Evolutionary conservation across 1,140 invertebrate genomes (phyloP).

Genomic region (Colletes gigas): DNA sequence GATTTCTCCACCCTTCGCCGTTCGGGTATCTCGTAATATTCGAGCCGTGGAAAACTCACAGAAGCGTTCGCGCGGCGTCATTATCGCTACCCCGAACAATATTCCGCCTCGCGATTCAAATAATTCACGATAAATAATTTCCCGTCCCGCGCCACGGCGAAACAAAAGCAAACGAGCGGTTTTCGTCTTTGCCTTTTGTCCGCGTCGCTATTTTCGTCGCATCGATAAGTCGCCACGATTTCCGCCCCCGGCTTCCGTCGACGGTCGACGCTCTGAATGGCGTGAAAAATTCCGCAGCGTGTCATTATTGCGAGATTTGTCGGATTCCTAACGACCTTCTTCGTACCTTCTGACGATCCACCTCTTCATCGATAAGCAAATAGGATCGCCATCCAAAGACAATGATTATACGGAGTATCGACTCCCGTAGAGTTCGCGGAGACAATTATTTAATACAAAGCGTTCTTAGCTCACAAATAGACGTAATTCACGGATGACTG

Average conservation of each 20-base stretch:
- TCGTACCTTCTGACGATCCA: neutral
- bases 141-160: neutral
- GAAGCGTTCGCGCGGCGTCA: neutral
- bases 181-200: slow-evolving; percentile 18
- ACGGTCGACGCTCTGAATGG: neutral
- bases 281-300: slow-evolving; percentile 33
- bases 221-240: slow-evolving; percentile 44
- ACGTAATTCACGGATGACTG: too few relatives aligned
- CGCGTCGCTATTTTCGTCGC: neutral
- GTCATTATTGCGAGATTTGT: slow-evolving; percentile 52
- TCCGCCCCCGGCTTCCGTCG: neutral
- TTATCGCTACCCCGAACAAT: slow-evolving; percentile 7
- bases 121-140: slow-evolving; percentile 15
- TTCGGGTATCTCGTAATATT: neutral
- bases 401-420: slow-evolving; percentile 25
- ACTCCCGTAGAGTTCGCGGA: too few relatives aligned
- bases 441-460: too few relatives aligned
- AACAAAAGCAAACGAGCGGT: slow-evolving; percentile 8
- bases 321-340: slow-evolving; percentile 34
- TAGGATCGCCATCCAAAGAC: slow-evolving; percentile 26
- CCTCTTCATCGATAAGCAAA: slow-evolving; percentile 17
- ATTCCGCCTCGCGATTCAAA: neutral
- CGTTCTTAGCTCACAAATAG: too few relatives aligned
- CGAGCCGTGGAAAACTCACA: neutral
- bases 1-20: neutral